These are phyloP conservation scores for Entomyzon cyanotis DNA, from an alignment of 2,113 vertebrate genomes.

Conservation along the genomic window DNA sequence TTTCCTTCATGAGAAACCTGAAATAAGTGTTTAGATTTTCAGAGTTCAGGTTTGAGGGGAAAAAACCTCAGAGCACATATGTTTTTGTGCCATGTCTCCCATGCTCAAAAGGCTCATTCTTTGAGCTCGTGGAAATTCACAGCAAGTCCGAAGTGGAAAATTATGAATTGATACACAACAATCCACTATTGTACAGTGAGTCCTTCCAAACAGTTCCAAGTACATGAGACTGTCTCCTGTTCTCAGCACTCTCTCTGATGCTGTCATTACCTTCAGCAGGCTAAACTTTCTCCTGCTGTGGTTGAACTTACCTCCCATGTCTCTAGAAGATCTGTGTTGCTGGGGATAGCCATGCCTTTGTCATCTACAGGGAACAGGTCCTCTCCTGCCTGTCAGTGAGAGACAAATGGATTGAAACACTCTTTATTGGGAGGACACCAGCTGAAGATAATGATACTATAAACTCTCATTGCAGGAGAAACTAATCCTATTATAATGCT, in stretches of 20 bases:
- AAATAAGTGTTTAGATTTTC: not conserved
- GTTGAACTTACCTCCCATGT: slow-evolving; percentile 84
- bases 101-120: not conserved
- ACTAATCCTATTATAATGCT: not conserved
- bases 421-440: not conserved
- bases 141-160: not conserved
- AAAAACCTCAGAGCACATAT: not conserved
- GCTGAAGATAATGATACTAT: not conserved
- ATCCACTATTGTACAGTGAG: not conserved
- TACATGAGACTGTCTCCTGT: not conserved
- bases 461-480: not conserved
- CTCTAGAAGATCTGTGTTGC: slow-evolving; percentile 75
- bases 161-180: fast-evolving
- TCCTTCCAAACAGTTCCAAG: not conserved
- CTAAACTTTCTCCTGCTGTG: not conserved
- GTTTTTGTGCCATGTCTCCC: not conserved
- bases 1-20: not conserved
- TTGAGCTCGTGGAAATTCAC: not conserved
- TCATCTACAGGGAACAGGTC: slow-evolving; percentile 81
- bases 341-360: slow-evolving; percentile 72
- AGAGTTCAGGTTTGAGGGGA: not conserved
- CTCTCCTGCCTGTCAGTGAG: slow-evolving; percentile 73
- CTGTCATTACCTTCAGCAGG: not conserved
- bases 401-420: not conserved
- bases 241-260: not conserved